Evolutionary conservation across 2,888 invertebrate genomes (phyloP), one percentile per base, ranked within the genome.

Genomic region (Miltochrista miniata): DNA sequence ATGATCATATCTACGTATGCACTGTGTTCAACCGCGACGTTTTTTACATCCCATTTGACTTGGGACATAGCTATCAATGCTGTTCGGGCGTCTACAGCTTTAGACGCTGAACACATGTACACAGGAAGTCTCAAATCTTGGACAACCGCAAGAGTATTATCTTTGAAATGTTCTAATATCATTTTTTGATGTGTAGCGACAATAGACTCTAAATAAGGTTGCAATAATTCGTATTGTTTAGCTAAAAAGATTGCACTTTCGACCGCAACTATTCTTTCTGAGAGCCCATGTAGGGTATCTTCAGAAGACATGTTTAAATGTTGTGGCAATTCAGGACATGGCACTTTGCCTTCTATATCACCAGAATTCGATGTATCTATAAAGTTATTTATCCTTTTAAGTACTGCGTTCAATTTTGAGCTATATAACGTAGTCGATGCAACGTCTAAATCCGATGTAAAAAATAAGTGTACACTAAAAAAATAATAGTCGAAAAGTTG

Each of bases 11-110:
- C 96, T 10, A 97, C 95, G 79, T 99, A 99, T 1, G 93, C 88
- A 75, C 97, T 98, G 79, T 99, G 98, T 71, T 98, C 97, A 0
- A 97, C 97, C 87, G 97, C 97, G 0, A 99, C 97, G 71, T 97
- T 98, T 91, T 97, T 97, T 53, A 99, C 94, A 86, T 98, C 94
- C 99, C 99, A 99, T 82, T 96, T 96, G 0, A 98, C 98, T 85
- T 95, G 95, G 48, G 96, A 95, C 96, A 99, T 98, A n/a, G 95
- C 93, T 54, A 94, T 92, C 8, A 98, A 85, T 30, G 97, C 94
- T 12, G 94, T 93, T 35, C 95, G 93, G 7, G 96, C 93, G 77
- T 98, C 96, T 7, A 98, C 94, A 0, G 95, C 93, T 72, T 95
- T 95, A 0, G 96, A 95, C 0, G 96, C 95, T 0, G 98, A 97